Conservation (phyloP, 1,140 invertebrate genomes). For the Maconellicoccus hirsutus region DNA sequence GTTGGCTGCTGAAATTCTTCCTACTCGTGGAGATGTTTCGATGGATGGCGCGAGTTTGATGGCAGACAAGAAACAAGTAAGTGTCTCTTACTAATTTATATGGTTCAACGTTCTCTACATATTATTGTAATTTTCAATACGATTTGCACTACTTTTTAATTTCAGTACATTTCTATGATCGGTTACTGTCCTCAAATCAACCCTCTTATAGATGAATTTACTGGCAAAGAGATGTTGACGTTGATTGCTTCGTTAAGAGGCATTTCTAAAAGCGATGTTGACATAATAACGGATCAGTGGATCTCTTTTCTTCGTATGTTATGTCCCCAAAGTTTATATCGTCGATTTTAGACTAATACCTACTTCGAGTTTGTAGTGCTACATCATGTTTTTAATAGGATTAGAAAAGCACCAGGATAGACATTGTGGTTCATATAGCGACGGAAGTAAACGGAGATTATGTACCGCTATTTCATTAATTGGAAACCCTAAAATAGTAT, state of each 20-base stretch:
- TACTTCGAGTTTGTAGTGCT: too few species aligned
- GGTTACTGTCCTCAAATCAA: constrained; percentile 78
- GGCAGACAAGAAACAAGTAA: neutral
- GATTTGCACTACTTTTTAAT: constrained; percentile 21
- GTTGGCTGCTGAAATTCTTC: constrained; percentile 53
- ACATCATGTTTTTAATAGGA: too few species aligned
- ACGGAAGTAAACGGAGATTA: constrained; percentile 90
- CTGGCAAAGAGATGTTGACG: constrained; percentile 60
- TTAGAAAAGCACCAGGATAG: constrained; percentile 25
- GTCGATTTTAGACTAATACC: too few species aligned
- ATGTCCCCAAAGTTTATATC: too few species aligned
- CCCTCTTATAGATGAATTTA: constrained; percentile 67
- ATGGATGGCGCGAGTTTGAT: constrained; percentile 13
- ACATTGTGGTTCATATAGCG: constrained; percentile 42
- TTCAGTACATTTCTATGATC: constrained; percentile 43
- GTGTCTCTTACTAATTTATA: neutral
- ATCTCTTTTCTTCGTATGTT: constrained; percentile 43
- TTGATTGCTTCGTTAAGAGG: constrained; percentile 67
- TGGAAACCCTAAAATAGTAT: constrained; percentile 77
- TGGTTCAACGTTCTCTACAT: neutral
- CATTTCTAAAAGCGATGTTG: constrained; percentile 39
- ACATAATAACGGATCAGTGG: constrained; percentile 41
- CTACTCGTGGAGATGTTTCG: constrained; percentile 28
- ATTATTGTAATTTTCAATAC: neutral
- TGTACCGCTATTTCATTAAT: constrained; percentile 86